Percentiles rank a stretch among this genome's conserved stretches.
These are phyloP conservation scores for Molossus alvarezi DNA, from an alignment of 2,797 vertebrate genomes.

Conservation along the genomic window DNA sequence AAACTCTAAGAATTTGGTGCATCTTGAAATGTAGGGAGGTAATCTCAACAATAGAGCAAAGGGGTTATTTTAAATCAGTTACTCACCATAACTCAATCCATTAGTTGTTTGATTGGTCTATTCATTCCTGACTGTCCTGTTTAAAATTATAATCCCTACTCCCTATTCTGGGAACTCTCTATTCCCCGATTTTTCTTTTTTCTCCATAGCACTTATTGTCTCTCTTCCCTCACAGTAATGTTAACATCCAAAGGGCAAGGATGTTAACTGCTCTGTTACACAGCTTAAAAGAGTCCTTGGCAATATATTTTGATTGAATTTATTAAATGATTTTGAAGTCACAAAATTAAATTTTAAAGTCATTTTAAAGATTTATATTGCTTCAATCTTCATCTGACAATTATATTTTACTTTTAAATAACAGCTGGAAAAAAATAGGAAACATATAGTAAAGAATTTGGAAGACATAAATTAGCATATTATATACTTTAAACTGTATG, in stretches of 20 bases:
- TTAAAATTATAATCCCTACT: background rate
- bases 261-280: background rate
- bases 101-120: background rate
- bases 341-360: background rate
- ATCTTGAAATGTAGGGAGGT: background rate
- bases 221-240: background rate
- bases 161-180: background rate
- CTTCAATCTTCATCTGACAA: constrained; percentile 41
- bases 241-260: background rate
- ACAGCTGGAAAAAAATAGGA: background rate
- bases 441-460: background rate
- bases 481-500: background rate
- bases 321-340: constrained; percentile 36
- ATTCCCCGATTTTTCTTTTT: background rate
- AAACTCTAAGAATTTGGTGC: background rate
- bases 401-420: constrained; percentile 48
- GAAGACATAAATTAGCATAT: background rate
- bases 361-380: constrained; percentile 14
- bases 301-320: background rate
- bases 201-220: background rate
- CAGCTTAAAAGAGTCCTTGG: background rate
- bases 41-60: background rate
- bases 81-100: background rate
- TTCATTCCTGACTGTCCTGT: constrained; percentile 57
- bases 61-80: background rate